These are phyloP conservation scores for Danio aesculapii DNA, from an alignment of 2,797 vertebrate species.

Conservation along the genomic window DNA sequence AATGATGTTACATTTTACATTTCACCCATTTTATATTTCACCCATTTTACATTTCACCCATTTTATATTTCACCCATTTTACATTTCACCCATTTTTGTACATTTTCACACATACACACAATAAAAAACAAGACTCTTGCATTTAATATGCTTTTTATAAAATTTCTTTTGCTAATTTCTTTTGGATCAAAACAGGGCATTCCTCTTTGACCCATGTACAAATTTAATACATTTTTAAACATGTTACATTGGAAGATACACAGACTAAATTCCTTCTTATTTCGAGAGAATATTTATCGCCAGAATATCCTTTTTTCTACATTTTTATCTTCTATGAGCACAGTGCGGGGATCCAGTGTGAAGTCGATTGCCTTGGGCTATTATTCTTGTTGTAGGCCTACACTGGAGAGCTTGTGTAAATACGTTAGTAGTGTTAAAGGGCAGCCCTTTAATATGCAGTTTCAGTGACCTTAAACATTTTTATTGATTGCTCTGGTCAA, in stretches of 20 bases:
- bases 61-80: too few relatives aligned
- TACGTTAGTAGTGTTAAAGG: conserved; percentile 36
- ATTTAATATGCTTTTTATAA: too few relatives aligned
- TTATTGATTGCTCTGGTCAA: conserved; percentile 13
- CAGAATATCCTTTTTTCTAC: not conserved
- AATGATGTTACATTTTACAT: too few relatives aligned
- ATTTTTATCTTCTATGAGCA: not conserved
- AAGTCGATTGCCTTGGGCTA: conserved; percentile 4
- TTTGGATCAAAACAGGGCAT: too few relatives aligned
- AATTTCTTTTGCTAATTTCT: too few relatives aligned
- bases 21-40: too few relatives aligned
- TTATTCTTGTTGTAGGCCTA: conserved; percentile 5
- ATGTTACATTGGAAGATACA: not conserved
- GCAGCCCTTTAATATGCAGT: conserved; percentile 8
- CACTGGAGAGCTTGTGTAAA: conserved; percentile 4
- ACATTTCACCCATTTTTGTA: too few relatives aligned
- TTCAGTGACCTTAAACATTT: conserved; percentile 19
- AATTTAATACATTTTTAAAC: not conserved
- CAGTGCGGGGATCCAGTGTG: not conserved
- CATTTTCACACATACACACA: too few relatives aligned
- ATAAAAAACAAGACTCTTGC: too few relatives aligned
- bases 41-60: too few relatives aligned
- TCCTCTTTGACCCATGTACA: not conserved
- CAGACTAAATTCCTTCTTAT: not conserved
- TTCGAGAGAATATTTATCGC: conserved; percentile 30